phyloP scores from a whole-genome alignment of 1,140 invertebrate genomes.

The Ostrea denselamellosa region DNA sequence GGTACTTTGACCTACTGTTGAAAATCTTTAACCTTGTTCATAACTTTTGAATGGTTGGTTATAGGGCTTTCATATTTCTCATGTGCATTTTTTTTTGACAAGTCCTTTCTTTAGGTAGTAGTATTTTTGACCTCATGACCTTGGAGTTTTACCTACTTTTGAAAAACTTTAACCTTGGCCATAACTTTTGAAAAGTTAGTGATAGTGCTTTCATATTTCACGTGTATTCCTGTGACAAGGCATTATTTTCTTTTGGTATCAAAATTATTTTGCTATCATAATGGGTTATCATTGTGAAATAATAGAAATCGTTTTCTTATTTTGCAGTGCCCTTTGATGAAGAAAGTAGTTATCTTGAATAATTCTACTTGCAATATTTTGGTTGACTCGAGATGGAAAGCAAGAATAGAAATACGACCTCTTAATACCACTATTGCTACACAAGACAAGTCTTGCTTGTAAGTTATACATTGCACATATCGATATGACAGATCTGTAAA shows the following conservation, averaged over 20 bases:
- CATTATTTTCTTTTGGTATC: neutral
- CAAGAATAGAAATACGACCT: conserved; percentile 6
- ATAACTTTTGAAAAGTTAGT: too few relatives aligned
- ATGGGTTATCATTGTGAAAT: neutral
- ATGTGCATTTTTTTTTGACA: too few relatives aligned
- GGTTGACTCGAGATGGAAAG: conserved; percentile 4
- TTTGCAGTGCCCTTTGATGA: neutral
- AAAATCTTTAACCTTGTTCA: too few relatives aligned
- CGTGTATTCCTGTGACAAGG: too few relatives aligned
- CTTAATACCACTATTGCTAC: neutral
- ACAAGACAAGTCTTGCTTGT: neutral
- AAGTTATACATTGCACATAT: neutral
- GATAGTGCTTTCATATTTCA: too few relatives aligned
- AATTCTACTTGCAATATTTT: neutral
- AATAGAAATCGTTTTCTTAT: neutral
- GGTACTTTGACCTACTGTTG: too few relatives aligned
- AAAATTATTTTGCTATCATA: neutral
- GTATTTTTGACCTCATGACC: too few relatives aligned
- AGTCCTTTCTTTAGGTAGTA: too few relatives aligned
- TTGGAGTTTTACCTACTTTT: too few relatives aligned
- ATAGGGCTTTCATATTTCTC: too few relatives aligned
- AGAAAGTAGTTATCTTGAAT: neutral
- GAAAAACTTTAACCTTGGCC: too few relatives aligned
- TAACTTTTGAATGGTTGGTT: too few relatives aligned
- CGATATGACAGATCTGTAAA: neutral